Evolutionary conservation across 2,113 vertebrate species (phyloP), one percentile per base, ranked within the genome.

Genomic region (Pluvianellus socialis): DNA sequence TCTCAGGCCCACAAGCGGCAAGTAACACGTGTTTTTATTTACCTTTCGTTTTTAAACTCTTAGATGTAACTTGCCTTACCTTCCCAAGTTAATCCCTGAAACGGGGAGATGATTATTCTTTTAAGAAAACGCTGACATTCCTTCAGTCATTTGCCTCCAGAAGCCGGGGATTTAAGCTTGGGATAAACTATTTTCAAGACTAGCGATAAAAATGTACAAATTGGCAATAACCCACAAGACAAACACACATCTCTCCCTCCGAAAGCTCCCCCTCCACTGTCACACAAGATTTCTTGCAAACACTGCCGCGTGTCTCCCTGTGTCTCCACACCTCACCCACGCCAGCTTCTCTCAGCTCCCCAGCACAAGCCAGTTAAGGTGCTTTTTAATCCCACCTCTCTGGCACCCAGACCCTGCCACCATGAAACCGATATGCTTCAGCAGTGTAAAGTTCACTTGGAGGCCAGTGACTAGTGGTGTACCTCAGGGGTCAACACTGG

Each of bases 401-500:
- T 68, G 16, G 18, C 7, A 4, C 59, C 77, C 81, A 73, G 24
- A 65, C 15, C 21, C 40, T 26, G 32, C 15, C 67, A 42, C 22
- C 5, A n/a, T 28, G 73, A 68, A 84, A n/a, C 40, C 65, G 35
- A 18, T 4, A n/a, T 11, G 8, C 18, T 28, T 44, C 40, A 49
- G 4, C 0, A 1, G 27, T 0, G 0, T 27, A 42, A 88, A 65
- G 49, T 16, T 9, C 4, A 76, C 12, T 23, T n/a, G 24, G 47
- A 65, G 56, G 55, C 32, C 53, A 66, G 28, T 23, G 62, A 26
- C 45, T 12, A 65, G 7, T 0, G 0, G 15, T 8, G 20, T 45
- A 79, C 30, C 30, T 20, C 79, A 76, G 49, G 32, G 15, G 24
- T 52, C 26, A 74, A 32, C 28, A 53, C 62, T 21, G 23, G 53